Evolutionary conservation across 2,888 invertebrate species (phyloP).

Genomic region (Drosophila pegasa): DNA sequence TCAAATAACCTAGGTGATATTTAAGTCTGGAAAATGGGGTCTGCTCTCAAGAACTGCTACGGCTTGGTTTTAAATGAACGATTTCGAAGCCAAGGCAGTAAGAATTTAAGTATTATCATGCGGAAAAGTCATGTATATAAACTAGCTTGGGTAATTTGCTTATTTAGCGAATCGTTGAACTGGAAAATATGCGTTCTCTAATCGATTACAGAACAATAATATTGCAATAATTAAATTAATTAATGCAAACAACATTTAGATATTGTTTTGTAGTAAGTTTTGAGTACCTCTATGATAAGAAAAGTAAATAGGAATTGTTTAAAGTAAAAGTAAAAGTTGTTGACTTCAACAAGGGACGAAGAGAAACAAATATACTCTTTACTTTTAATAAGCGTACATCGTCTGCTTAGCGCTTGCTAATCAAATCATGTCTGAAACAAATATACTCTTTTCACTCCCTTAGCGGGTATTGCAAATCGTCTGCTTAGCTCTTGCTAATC

Average conservation of each 20-base stretch:
- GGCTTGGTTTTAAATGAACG: no score
- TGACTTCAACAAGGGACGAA: no score
- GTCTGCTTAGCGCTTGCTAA: not conserved
- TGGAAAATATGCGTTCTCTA: not conserved
- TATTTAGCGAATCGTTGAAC: slow-evolving; percentile 3
- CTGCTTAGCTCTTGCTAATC: not conserved
- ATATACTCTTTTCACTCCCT: no score
- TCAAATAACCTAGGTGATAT: no score
- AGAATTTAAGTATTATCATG: no score
- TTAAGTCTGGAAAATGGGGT: no score
- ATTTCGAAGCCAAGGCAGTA: no score
- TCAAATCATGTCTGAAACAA: slow-evolving; percentile 7
- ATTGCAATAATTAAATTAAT: not conserved
- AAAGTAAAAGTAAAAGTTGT: no score
- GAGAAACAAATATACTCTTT: not conserved
- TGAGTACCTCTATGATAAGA: no score
- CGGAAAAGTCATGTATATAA: no score
- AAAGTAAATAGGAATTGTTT: not conserved
- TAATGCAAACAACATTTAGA: not conserved
- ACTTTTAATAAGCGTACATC: not conserved
- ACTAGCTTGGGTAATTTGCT: not conserved
- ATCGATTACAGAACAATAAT: slow-evolving; percentile 1
- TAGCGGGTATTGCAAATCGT: not conserved
- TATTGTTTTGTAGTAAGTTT: no score
- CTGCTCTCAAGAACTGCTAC: no score